Conservation (phyloP, 2,888 invertebrate species). For the Callimorpha dominula region DNA sequence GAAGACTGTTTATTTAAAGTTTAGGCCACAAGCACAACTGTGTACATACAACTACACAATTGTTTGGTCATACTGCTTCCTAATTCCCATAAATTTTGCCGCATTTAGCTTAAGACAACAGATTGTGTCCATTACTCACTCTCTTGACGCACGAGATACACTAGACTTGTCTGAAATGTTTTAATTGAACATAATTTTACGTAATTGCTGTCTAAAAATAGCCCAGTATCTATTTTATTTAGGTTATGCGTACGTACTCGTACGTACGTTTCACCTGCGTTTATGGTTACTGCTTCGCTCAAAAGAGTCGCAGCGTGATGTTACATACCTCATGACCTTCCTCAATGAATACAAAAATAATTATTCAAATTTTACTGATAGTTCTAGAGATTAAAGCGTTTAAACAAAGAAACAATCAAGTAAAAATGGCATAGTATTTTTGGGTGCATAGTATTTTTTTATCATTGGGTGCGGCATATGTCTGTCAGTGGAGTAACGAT, state of each 20-base stretch:
- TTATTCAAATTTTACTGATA: too few species aligned
- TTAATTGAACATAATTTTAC: not conserved
- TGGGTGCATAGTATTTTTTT: too few species aligned
- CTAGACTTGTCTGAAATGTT: not conserved
- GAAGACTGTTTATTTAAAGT: not conserved
- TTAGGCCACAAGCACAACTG: not conserved
- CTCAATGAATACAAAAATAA: too few species aligned
- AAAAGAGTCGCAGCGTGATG: too few species aligned
- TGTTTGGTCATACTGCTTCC: not conserved
- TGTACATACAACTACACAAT: not conserved
- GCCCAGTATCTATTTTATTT: not conserved
- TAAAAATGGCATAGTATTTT: too few species aligned
- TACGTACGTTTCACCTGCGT: not conserved
- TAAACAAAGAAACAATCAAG: too few species aligned
- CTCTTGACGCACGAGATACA: constrained; percentile 1
- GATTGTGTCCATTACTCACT: constrained; percentile 3
- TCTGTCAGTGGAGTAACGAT: too few species aligned
- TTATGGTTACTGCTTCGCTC: too few species aligned
- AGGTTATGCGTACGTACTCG: not conserved
- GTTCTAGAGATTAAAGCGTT: too few species aligned
- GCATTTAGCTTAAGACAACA: not conserved
- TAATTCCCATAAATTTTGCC: not conserved
- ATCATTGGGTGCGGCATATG: too few species aligned
- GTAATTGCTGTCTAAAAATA: constrained; percentile 3
- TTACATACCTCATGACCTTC: too few species aligned